Evolutionary conservation across 1,140 invertebrate species (phyloP).

Genomic region (Drosophila watanabei): DNA sequence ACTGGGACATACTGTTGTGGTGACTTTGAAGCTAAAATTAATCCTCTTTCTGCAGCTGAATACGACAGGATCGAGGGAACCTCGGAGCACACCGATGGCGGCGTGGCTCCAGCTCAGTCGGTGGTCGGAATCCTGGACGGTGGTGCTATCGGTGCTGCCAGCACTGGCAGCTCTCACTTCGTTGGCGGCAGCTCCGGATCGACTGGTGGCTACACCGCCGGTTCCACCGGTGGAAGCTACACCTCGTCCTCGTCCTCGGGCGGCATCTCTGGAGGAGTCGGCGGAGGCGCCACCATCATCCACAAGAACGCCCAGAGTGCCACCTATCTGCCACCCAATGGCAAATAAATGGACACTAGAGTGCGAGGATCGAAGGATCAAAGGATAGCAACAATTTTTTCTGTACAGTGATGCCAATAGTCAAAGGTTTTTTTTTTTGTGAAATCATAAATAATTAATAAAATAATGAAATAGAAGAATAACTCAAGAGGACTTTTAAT

Average conservation of each 20-base stretch:
- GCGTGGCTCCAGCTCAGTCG: slow-evolving; percentile 76
- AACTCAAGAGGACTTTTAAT: background rate
- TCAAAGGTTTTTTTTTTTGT: slow-evolving; percentile 39
- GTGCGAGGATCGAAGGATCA: background rate
- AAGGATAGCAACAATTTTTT: slow-evolving; percentile 33
- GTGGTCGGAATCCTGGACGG: slow-evolving; percentile 80
- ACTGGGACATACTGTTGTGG: background rate
- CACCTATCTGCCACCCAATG: slow-evolving; percentile 64
- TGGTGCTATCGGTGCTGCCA: slow-evolving; percentile 34
- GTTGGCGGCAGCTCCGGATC: slow-evolving; percentile 12
- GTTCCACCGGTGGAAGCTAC: slow-evolving; percentile 23
- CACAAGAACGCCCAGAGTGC: slow-evolving; percentile 56
- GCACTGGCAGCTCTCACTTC: slow-evolving; percentile 30
- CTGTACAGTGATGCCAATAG: slow-evolving; percentile 44
- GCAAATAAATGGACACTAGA: slow-evolving; percentile 47
- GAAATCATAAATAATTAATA: slow-evolving; percentile 26
- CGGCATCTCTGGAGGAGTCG: slow-evolving; percentile 24
- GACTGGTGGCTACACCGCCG: background rate
- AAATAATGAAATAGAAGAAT: slow-evolving; percentile 34
- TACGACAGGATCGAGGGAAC: slow-evolving; percentile 80
- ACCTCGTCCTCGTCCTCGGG: slow-evolving; percentile 11
- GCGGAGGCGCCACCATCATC: slow-evolving; percentile 13
- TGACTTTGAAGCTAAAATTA: background rate
- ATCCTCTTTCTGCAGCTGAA: slow-evolving; percentile 51
- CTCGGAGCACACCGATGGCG: slow-evolving; percentile 77